Conservation (phyloP, 2,113 vertebrate genomes). For the Alaudala cheleensis region DNA sequence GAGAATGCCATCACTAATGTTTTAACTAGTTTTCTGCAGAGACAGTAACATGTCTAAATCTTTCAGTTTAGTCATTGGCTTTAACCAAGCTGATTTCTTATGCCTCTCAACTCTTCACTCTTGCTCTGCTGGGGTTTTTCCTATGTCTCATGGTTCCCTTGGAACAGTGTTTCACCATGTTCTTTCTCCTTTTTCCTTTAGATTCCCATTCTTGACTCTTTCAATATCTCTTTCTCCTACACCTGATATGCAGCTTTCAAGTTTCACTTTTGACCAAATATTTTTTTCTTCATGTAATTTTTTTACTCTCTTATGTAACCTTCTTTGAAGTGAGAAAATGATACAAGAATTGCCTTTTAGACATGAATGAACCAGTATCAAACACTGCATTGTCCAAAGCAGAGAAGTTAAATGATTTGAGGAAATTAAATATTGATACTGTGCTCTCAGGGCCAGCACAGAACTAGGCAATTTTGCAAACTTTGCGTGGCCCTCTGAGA, state of each 20-base stretch:
- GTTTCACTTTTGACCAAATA: background rate
- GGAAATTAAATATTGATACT: conserved; percentile 53
- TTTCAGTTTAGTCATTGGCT: background rate
- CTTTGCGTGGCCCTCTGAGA: background rate
- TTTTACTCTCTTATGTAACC: background rate
- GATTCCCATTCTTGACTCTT: background rate
- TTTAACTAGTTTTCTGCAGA: background rate
- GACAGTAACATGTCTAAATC: background rate
- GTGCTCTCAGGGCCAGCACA: background rate
- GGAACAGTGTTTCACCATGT: background rate
- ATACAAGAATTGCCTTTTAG: background rate
- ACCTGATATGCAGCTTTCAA: background rate
- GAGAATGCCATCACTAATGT: background rate
- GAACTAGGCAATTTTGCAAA: background rate
- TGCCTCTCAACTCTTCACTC: background rate
- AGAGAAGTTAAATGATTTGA: conserved; percentile 7
- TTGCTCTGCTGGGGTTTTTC: background rate
- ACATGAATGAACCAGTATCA: conserved; percentile 11
- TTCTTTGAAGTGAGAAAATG: background rate
- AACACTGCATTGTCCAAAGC: background rate
- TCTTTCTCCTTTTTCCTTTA: background rate
- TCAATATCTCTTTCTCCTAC: background rate
- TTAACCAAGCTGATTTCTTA: background rate
- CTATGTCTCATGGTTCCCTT: background rate
- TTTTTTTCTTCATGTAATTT: background rate